Conservation (phyloP, 2,888 invertebrate species). For the Panorpa germanica region DNA sequence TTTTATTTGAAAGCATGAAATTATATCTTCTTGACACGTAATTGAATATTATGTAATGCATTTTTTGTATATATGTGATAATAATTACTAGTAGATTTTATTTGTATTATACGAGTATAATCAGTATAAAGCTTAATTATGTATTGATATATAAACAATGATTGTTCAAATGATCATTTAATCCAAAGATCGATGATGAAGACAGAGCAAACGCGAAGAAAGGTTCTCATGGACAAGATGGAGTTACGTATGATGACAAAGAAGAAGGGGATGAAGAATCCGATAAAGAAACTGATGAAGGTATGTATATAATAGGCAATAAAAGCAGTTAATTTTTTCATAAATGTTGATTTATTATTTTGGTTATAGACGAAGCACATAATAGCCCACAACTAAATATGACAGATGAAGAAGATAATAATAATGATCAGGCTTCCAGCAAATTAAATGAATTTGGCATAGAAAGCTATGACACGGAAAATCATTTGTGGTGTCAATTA, state of each 20-base stretch:
- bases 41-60: too few species aligned
- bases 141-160: too few species aligned
- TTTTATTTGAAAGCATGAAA: too few species aligned
- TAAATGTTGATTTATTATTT: not conserved
- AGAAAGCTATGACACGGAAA: conserved; percentile 57
- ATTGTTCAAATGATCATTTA: too few species aligned
- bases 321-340: too few species aligned
- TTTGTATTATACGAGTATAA: too few species aligned
- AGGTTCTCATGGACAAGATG: conserved; percentile 27
- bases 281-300: conserved; percentile 8
- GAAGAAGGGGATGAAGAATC: conserved; percentile 15
- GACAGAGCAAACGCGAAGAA: conserved; percentile 27
- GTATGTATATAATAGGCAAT: too few species aligned
- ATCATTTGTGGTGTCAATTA: conserved; percentile 71
- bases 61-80: too few species aligned
- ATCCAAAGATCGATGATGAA: conserved; percentile 16
- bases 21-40: too few species aligned
- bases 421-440: conserved; percentile 19
- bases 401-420: conserved; percentile 21
- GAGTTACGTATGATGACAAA: conserved; percentile 21
- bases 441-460: conserved; percentile 19
- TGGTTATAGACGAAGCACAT: not conserved
- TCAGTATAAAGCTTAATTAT: too few species aligned
- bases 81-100: too few species aligned
- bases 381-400: conserved; percentile 29